Percentiles rank a stretch among this genome's conserved stretches.
phyloP scores from a whole-genome alignment of 1,140 invertebrate species.

The Rhagoletis zephyria region DNA sequence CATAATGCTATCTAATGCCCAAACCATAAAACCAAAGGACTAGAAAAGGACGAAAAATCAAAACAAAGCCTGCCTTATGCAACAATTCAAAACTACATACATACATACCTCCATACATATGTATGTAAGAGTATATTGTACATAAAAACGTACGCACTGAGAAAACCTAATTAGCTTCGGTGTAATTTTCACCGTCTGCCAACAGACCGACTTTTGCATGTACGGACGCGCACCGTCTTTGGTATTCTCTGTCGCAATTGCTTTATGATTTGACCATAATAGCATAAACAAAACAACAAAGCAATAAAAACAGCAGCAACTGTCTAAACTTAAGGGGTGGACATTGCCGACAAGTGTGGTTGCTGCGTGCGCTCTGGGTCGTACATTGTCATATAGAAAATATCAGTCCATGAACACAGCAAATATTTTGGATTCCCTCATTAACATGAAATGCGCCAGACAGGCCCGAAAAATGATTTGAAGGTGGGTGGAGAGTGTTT shows the following conservation, averaged over 20 bases:
- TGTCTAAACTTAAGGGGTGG: slow-evolving; percentile 31
- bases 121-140: too few species aligned
- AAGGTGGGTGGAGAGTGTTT: background rate
- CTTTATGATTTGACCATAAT: slow-evolving; percentile 34
- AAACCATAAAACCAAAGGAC: background rate
- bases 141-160: slow-evolving; percentile 31
- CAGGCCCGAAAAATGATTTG: background rate
- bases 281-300: slow-evolving; percentile 27
- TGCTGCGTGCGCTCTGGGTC: background rate
- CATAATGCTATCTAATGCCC: background rate
- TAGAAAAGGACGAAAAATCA: background rate
- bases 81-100: background rate
- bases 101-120: too few species aligned
- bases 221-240: background rate
- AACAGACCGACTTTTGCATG: background rate
- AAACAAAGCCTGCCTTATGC: background rate
- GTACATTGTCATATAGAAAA: background rate
- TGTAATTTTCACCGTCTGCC: slow-evolving; percentile 51
- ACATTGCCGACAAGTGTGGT: background rate
- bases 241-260: background rate
- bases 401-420: background rate
- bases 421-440: slow-evolving; percentile 41
- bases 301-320: slow-evolving; percentile 19
- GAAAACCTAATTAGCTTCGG: slow-evolving; percentile 53
- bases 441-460: slow-evolving; percentile 46